A percentile compares a stretch with the other conserved stretches of the same genome.
Evolutionary conservation across 2,113 vertebrate species (phyloP).

Genomic region (Hemibagrus wyckioides): DNA sequence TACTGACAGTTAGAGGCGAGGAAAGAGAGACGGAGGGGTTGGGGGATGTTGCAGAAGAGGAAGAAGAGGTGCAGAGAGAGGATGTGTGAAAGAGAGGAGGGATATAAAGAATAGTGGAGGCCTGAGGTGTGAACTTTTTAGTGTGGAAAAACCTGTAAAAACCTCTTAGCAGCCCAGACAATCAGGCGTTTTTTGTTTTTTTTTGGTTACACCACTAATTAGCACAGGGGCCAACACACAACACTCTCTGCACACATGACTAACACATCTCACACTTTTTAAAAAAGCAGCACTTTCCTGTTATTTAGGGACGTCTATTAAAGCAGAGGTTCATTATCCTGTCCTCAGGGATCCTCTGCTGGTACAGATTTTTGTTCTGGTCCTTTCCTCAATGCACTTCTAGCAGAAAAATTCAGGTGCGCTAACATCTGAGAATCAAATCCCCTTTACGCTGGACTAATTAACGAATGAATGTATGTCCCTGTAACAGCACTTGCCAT

Average conservation of each 20-base stretch:
- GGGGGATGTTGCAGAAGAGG: constrained; percentile 43
- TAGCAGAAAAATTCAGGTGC: not conserved
- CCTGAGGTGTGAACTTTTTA: constrained; percentile 9
- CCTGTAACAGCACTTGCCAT: constrained; percentile 63
- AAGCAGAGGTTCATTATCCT: not conserved
- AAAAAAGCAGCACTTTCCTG: constrained; percentile 1
- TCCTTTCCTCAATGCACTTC: not conserved
- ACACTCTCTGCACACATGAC: not conserved
- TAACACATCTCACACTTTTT: not conserved
- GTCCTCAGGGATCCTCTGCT: constrained; percentile 5
- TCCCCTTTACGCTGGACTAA: constrained; percentile 1
- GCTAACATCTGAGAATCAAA: not conserved
- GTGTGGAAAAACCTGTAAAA: constrained; percentile 36
- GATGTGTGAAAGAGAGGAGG: constrained; percentile 2
- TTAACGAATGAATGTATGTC: constrained; percentile 72
- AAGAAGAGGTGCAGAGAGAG: constrained; percentile 47
- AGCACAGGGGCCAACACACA: not conserved
- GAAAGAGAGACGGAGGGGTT: constrained; percentile 42
- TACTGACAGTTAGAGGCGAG: constrained; percentile 76
- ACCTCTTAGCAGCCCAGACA: constrained; percentile 46
- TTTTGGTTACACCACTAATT: constrained; percentile 12
- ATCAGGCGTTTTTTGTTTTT: not conserved
- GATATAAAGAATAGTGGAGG: constrained; percentile 18
- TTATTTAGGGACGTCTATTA: not conserved
- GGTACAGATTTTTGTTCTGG: not conserved